A percentile compares a stretch with the other conserved stretches of the same genome.
phyloP scores from a whole-genome alignment of 2,888 invertebrate genomes.

The Rhingia campestris region DNA sequence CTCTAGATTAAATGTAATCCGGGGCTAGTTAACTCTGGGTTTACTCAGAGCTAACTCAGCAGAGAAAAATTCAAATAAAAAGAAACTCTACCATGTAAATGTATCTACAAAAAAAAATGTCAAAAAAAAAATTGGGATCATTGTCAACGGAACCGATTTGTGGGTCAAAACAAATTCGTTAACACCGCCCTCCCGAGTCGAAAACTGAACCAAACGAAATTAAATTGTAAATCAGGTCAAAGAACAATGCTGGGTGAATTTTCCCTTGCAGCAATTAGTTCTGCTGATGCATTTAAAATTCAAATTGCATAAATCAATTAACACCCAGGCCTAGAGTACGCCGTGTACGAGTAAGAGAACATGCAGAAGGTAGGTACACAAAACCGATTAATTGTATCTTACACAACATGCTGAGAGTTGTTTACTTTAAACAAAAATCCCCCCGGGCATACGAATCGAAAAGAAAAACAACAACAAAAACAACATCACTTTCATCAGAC shows the following conservation, averaged over 20 bases:
- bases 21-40: too few species aligned
- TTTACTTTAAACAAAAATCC: slow-evolving; percentile 35
- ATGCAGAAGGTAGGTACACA: background rate
- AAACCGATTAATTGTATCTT: slow-evolving; percentile 34
- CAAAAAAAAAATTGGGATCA: slow-evolving; percentile 35
- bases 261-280: slow-evolving; percentile 39
- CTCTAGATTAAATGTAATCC: too few species aligned
- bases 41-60: too few species aligned
- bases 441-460: background rate
- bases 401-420: slow-evolving; percentile 40
- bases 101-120: too few species aligned
- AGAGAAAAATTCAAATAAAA: too few species aligned
- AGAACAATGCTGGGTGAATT: slow-evolving; percentile 60
- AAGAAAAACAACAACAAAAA: background rate
- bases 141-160: slow-evolving; percentile 50
- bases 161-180: slow-evolving; percentile 43
- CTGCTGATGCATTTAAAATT: slow-evolving; percentile 57
- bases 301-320: slow-evolving; percentile 51
- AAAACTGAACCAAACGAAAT: slow-evolving; percentile 29
- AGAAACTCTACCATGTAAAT: too few species aligned
- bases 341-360: background rate
- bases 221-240: slow-evolving; percentile 58
- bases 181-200: background rate
- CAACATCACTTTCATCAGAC: slow-evolving; percentile 27
- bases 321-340: slow-evolving; percentile 7